These are phyloP conservation scores for Meiosimyza platycephala DNA, from an alignment of 2,888 invertebrate species.

Conservation along the genomic window DNA sequence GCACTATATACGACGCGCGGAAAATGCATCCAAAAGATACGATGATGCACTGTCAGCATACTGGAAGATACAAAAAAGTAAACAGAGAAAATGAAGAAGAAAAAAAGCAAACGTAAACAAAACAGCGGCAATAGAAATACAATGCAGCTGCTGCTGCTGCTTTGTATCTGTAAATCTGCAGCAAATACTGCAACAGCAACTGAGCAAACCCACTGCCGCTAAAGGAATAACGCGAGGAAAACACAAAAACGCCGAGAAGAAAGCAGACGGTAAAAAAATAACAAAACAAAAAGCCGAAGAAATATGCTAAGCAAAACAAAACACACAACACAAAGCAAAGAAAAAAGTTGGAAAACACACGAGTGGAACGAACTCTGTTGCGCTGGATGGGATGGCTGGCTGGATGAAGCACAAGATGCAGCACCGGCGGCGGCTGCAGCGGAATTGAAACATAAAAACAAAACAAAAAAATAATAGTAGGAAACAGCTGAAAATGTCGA, in stretches of 20 bases:
- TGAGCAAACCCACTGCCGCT: slow-evolving; percentile 2
- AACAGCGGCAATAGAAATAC: too few relatives aligned
- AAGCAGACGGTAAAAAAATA: slow-evolving; percentile 2
- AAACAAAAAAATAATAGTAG: too few relatives aligned
- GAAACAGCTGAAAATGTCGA: slow-evolving; percentile 38
- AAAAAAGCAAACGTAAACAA: neutral
- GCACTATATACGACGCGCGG: slow-evolving; percentile 15
- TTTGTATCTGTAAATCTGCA: too few relatives aligned
- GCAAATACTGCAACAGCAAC: slow-evolving; percentile 15
- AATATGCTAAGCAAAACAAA: slow-evolving; percentile 56
- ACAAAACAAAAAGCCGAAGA: slow-evolving; percentile 25
- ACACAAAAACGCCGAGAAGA: neutral
- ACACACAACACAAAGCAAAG: slow-evolving; percentile 44
- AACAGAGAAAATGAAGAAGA: neutral
- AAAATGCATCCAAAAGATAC: slow-evolving; percentile 13
- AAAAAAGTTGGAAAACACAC: slow-evolving; percentile 36
- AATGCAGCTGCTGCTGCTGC: too few relatives aligned
- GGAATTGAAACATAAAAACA: too few relatives aligned
- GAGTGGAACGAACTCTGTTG: slow-evolving; percentile 62
- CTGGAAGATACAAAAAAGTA: slow-evolving; percentile 1
- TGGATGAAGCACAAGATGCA: too few relatives aligned
- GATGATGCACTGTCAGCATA: neutral
- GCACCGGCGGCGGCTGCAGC: too few relatives aligned
- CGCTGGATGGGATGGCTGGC: slow-evolving; percentile 42
- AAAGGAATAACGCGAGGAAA: slow-evolving; percentile 2